Conservation (phyloP, 2,113 vertebrate genomes). For the Oreochromis tanganicae region DNA sequence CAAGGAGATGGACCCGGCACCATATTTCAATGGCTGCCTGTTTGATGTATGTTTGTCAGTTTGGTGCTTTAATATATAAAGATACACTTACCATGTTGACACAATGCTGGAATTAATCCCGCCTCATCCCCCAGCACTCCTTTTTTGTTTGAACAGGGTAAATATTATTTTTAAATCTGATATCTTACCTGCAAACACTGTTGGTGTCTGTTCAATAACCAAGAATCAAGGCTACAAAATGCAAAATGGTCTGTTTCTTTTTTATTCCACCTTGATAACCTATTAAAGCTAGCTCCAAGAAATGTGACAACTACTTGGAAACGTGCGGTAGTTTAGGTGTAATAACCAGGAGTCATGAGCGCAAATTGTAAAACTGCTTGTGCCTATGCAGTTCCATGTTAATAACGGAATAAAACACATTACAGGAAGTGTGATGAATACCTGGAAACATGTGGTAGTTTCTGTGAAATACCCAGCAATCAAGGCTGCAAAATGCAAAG, state of each 20-base stretch:
- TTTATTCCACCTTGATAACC: not conserved
- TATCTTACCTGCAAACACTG: not conserved
- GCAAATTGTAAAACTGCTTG: not conserved
- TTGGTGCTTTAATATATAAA: not conserved
- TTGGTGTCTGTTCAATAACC: not conserved
- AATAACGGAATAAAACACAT: no score
- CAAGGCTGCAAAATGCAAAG: no score
- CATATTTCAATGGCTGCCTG: conserved; percentile 53
- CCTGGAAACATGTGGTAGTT: no score
- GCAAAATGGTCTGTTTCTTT: not conserved
- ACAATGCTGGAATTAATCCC: not conserved
- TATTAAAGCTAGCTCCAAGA: not conserved
- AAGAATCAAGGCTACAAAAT: not conserved
- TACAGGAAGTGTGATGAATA: no score
- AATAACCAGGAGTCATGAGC: not conserved
- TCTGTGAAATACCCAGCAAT: no score
- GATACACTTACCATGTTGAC: not conserved
- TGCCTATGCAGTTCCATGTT: no score
- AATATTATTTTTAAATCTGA: not conserved
- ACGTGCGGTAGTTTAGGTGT: not conserved
- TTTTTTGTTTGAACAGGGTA: not conserved
- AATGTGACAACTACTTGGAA: not conserved
- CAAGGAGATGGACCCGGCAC: conserved; percentile 28
- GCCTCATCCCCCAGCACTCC: not conserved
- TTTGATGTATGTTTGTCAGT: conserved; percentile 54